phyloP scores from a whole-genome alignment of 2,888 invertebrate species.

The Aleiodes alternator region DNA sequence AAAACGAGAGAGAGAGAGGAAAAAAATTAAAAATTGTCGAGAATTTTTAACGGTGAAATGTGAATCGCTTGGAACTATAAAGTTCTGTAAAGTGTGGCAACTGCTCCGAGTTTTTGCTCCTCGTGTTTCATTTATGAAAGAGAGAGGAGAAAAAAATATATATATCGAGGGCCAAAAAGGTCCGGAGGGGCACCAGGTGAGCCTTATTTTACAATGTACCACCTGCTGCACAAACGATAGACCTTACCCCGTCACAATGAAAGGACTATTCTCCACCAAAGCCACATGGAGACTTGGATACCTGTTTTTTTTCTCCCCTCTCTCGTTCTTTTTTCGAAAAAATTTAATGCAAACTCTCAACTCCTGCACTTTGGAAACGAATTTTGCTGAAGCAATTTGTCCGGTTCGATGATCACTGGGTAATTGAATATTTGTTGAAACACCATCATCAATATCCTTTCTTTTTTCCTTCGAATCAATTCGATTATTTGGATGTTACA shows the following conservation, averaged over 20 bases:
- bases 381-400: too few relatives aligned
- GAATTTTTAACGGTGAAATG: constrained; percentile 2
- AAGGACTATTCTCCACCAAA: constrained; percentile 28
- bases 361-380: too few relatives aligned
- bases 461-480: not conserved
- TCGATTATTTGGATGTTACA: constrained; percentile 17
- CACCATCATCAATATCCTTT: not conserved
- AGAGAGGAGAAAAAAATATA: not conserved
- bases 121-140: constrained; percentile 34
- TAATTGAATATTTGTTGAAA: constrained; percentile 6
- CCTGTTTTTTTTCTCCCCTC: not conserved
- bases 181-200: constrained; percentile 61
- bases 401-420: too few relatives aligned
- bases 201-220: constrained; percentile 58
- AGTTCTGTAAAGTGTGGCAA: constrained; percentile 18
- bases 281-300: constrained; percentile 45
- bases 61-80: not conserved
- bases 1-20: not conserved
- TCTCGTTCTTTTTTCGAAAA: too few relatives aligned
- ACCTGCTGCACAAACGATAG: constrained; percentile 63
- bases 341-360: too few relatives aligned
- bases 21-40: not conserved
- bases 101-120: constrained; percentile 8
- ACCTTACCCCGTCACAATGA: constrained; percentile 1
- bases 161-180: constrained; percentile 46